Base-by-base conservation (phyloP, 1,140 invertebrate species). In the Zaprionus lachaisei region DNA sequence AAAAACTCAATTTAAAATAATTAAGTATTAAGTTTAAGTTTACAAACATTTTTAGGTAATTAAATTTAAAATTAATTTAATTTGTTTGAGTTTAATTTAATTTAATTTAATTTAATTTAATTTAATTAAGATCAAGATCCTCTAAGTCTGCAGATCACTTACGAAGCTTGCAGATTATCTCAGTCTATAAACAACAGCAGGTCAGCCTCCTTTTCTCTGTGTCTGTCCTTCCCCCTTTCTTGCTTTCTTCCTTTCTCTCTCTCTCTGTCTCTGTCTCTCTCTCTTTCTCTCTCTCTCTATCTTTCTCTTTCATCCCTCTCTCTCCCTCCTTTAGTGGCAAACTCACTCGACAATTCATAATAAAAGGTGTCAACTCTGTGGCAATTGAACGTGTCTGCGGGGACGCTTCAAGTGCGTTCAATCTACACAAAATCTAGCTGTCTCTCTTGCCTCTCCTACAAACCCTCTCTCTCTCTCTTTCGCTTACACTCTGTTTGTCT, bases 331-430 rank as follows among this genome's bases (percentile, higher is more conserved):
- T 41, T n/a, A 15, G 5, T 6, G 2, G 38, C 14, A 15, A 41
- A 17, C n/a, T 17, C 47, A 24, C 4, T 51, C 4, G 37, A 44
- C 64, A 34, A 54, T 17, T 54, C 55, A 57, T 56, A 66, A 66
- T 56, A 56, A 56, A 65, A 55, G 63, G 63, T 65, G 63, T 65
- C 63, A 56, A 56, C 64, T 66, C 54, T 57, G 22, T 24, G 37
- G 37, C 64, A 56, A 44, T 56, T 41, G 54, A 56, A 24, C 37
- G 51, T 47, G n/a, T 28, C 54, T 66, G 38, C n/a, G 34, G 34
- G 49, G 24, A 65, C 15, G 47, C 20, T 14, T 20, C 22, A 28
- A 34, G 44, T 14, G 31, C 61, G 49, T 28, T 63, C 61, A 63
- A n/a, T 20, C 61, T 56, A 11, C 15, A 14, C 34, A 2, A 6